Evolutionary conservation across 2,797 vertebrate species (phyloP), one percentile per base, ranked within the genome.

Genomic region (Jordanella pulchra): DNA sequence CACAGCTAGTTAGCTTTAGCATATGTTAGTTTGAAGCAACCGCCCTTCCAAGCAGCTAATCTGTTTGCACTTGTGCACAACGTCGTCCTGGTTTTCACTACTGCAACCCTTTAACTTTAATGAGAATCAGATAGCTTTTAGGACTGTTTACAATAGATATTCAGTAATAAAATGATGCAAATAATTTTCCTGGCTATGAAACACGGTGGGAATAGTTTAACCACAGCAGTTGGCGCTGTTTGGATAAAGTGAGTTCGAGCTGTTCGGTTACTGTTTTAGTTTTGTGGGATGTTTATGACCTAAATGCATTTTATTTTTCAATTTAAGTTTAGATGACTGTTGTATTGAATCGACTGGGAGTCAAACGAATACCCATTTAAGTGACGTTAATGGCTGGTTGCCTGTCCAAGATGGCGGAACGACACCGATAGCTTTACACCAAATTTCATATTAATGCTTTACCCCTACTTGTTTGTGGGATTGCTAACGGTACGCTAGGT

Each of bases 331-430:
- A 28, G 47, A 3, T 42, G 53, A 25, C 71, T 72, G 58, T 6
- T 9, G 13, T 23, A 23, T 27, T 58, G 13, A 32, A 74, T 32
- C 75, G 73, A 2, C n/a, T 51, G 71, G 69, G 76, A 75, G 65
- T 71, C 73, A 81, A 77, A 85, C 88, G 84, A 88, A 77, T 79
- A 84, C 83, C 86, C 84, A 86, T 89, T 77, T 82, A 79, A 85
- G 87, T 87, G 90, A 89, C 81, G 87, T 82, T 89, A 89, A 92
- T 91, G 89, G 87, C 90, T 90, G 90, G 79, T 84, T 89, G 95
- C 95, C 95, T 95, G 95, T 95, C 96, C 96, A 96, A 97, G 96
- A 98, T 97, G 97, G 96, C 96, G 95, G 96, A 95, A 95, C 94
- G 90, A 84, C 87, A 89, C 83, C 71, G 82, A 86, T 79, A 65